A percentile compares a stretch with the other conserved stretches of the same genome.
These are phyloP conservation scores for Sceloporus tristichus DNA, from an alignment of 2,113 vertebrate species.

Conservation along the genomic window DNA sequence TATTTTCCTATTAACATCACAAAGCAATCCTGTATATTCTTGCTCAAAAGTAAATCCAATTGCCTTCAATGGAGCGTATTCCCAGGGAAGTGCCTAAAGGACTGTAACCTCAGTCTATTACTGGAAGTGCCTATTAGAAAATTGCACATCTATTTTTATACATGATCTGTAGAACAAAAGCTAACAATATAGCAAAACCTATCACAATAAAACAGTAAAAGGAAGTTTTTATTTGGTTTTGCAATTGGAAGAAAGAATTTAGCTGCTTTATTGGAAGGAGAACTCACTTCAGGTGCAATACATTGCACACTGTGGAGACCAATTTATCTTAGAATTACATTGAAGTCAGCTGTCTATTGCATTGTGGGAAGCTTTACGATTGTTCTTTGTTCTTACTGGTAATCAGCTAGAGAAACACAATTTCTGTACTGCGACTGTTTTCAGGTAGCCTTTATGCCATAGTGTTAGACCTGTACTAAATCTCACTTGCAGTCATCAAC, in stretches of 20 bases:
- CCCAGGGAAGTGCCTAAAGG: background rate
- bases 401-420: background rate
- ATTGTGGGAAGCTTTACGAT: background rate
- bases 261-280: slow-evolving; percentile 17
- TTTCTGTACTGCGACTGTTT: background rate
- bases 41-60: background rate
- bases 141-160: background rate
- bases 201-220: background rate
- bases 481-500: background rate
- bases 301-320: background rate
- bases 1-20: slow-evolving; percentile 13
- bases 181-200: background rate
- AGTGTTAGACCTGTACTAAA: background rate
- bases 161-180: background rate
- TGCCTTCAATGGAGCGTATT: background rate
- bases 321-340: slow-evolving; percentile 17
- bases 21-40: background rate
- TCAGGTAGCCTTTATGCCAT: background rate
- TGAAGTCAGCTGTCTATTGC: background rate
- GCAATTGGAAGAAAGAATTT: background rate
- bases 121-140: background rate
- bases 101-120: background rate
- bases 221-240: slow-evolving; percentile 12
- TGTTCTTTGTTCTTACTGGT: slow-evolving; percentile 21
- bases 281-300: slow-evolving; percentile 2